These are phyloP conservation scores for Urocolius indicus DNA, from an alignment of 2,113 vertebrate species.

Conservation along the genomic window DNA sequence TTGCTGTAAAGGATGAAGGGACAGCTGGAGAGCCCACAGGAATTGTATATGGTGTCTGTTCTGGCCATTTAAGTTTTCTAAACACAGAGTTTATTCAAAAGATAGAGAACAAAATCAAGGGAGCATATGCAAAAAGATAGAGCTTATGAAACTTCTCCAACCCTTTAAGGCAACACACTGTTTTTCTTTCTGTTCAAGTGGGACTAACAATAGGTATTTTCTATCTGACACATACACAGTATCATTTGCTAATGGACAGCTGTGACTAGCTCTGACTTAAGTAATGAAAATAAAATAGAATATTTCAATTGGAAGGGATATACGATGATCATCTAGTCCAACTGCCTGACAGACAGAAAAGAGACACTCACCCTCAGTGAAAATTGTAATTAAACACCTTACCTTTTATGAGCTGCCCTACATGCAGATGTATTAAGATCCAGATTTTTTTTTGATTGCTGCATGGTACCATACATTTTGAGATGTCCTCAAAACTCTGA, in stretches of 20 bases:
- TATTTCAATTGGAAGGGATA: background rate
- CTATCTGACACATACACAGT: fast-evolving
- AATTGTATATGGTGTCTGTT: background rate
- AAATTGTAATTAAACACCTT: background rate
- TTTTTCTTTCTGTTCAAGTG: background rate
- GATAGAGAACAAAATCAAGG: background rate
- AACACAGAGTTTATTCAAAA: background rate
- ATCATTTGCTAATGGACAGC: background rate
- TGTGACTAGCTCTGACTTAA: background rate
- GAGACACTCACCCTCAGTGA: background rate
- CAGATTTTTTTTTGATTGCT: background rate
- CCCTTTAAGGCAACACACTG: background rate
- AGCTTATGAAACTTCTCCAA: background rate
- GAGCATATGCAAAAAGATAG: background rate
- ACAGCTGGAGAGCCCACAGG: background rate
- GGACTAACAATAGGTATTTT: background rate
- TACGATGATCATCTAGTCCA: background rate
- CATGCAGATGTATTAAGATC: background rate
- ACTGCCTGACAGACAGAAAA: background rate
- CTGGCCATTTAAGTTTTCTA: background rate
- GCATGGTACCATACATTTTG: fast-evolving
- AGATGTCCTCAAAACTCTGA: background rate
- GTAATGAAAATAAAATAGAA: background rate
- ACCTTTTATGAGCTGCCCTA: background rate
- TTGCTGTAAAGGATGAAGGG: background rate